Percentiles rank a stretch among this genome's conserved stretches.
Conservation (phyloP, 2,797 vertebrate species). For the Vultur gryphus region DNA sequence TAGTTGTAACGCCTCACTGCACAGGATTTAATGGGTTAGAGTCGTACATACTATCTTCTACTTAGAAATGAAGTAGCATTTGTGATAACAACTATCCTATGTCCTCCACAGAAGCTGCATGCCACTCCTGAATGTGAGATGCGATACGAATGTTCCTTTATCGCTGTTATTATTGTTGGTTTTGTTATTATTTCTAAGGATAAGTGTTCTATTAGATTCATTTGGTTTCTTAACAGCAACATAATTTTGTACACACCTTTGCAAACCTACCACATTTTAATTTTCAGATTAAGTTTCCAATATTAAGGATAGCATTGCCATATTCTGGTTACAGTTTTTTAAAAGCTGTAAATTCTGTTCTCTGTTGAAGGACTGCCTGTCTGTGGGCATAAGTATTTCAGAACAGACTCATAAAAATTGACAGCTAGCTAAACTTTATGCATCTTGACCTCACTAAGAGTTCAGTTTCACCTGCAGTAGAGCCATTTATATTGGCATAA, state of each 20-base stretch:
- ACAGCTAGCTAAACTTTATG: conserved; percentile 10
- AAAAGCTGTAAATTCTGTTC: neutral
- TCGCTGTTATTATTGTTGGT: neutral
- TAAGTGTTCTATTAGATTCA: neutral
- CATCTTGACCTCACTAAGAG: neutral
- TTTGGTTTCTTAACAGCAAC: neutral
- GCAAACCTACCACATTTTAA: neutral
- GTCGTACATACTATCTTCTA: neutral
- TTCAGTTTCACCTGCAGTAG: neutral
- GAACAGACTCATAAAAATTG: conserved; percentile 25
- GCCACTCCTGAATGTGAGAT: neutral
- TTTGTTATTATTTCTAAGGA: neutral
- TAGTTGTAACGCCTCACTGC: neutral
- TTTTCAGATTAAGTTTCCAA: neutral
- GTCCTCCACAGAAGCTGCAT: neutral
- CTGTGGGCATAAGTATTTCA: neutral
- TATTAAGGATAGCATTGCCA: neutral
- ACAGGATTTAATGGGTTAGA: neutral
- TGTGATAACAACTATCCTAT: neutral
- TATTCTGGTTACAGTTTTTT: neutral
- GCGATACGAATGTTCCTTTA: rapidly evolving
- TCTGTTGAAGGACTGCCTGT: neutral
- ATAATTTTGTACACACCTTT: neutral
- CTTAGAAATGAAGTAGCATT: neutral
- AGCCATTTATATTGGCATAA: neutral